Base-by-base conservation (phyloP, 2,888 invertebrate species). In the Poecilus cupreus region DNA sequence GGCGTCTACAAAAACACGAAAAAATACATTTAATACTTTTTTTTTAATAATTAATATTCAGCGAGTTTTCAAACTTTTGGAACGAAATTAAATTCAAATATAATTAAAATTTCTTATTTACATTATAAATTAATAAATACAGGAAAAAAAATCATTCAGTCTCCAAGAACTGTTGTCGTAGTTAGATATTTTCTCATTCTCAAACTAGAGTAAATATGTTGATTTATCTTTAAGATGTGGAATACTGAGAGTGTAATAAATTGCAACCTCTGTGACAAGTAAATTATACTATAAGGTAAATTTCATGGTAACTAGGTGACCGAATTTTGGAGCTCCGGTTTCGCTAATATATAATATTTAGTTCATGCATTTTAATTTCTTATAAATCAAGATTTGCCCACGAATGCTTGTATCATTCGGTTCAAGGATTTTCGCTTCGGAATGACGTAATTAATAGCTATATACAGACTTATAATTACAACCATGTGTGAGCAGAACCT, bases 1-100 rank as follows among this genome's bases (percentile, higher is more conserved):
- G 96, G 95, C 22, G 95, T 95, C 93, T 96, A 90, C 13, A 22
- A 72, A 72, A 0, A 46, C 8, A 72, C 10, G 2, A 68, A 3
- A 11, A 32, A 5, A 32, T 32, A n/a, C 8, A 32, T 32, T 32
- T 32, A 5, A 32, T 32, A 32, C 4, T 32, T 32, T 5, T 2
- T 3, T 32, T 32, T 8, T 32, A 1, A 32, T 6, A 32, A 3
- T 32, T 32, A 6, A 32, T 8, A 32, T 32, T 32, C 32, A 5
- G 0, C 5, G 8, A 32, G 32, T 32, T 32, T 32, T 5, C 8
- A 32, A 32, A 32, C 32, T 32, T 32, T 1, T n/a, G n/a, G n/a
- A n/a, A n/a, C n/a, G n/a, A n/a, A n/a, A 32, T 6, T 32, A 32
- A 32, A 32, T 8, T 32, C 5, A 1, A 32, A 32, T 32, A 32